A percentile compares a stretch with the other conserved stretches of the same genome.
These are phyloP conservation scores for Linurgus olivaceus DNA, from an alignment of 2,797 vertebrate genomes.

Conservation along the genomic window DNA sequence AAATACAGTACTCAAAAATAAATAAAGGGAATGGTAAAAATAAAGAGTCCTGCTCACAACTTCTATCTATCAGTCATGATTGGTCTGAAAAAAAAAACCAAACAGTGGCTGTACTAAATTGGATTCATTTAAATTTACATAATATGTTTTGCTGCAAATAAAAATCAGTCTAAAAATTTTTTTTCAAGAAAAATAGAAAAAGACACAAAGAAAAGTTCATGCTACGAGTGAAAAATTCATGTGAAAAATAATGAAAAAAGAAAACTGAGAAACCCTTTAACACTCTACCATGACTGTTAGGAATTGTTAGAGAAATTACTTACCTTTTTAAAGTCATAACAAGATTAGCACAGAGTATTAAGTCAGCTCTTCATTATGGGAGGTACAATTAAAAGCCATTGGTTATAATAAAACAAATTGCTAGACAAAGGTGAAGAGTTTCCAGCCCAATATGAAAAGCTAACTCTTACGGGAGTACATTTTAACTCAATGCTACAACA, in stretches of 20 bases:
- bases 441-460: constrained; percentile 78
- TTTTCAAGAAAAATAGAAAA: constrained; percentile 65
- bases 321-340: constrained; percentile 80
- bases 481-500: constrained; percentile 69
- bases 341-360: constrained; percentile 80
- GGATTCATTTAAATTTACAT: constrained; percentile 27
- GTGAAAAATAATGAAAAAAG: constrained; percentile 60
- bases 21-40: constrained; percentile 59
- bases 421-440: constrained; percentile 72
- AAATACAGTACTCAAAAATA: constrained; percentile 48
- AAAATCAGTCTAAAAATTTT: constrained; percentile 18
- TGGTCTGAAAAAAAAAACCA: constrained; percentile 29
- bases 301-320: constrained; percentile 79
- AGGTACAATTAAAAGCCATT: constrained; percentile 77
- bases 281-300: constrained; percentile 67
- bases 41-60: constrained; percentile 29
- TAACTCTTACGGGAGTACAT: constrained; percentile 71
- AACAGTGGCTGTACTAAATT: constrained; percentile 34
- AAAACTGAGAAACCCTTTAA: constrained; percentile 55
- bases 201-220: constrained; percentile 54
- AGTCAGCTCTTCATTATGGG: constrained; percentile 81
- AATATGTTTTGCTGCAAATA: constrained; percentile 56
- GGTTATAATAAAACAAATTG: constrained; percentile 74
- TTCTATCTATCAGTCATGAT: constrained; percentile 18
- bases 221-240: constrained; percentile 62